These are phyloP conservation scores for Cirrhinus molitorella DNA, from an alignment of 2,797 vertebrate genomes.

Conservation along the genomic window DNA sequence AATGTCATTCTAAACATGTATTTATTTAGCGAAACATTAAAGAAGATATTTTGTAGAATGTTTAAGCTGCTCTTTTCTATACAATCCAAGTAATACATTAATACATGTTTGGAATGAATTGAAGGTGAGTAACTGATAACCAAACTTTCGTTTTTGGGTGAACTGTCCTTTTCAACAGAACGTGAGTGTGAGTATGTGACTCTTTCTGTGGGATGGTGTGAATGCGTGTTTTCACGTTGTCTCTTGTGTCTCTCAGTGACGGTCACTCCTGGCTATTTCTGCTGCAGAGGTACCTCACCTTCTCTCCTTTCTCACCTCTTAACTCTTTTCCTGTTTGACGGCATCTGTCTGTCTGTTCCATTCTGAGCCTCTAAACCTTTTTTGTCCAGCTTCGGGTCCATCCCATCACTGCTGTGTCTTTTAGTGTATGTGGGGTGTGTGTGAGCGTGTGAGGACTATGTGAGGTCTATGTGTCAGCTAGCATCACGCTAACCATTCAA, in stretches of 20 bases:
- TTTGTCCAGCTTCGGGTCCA: constrained; percentile 48
- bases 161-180: constrained; percentile 17
- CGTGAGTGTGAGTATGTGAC: constrained; percentile 44
- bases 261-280: constrained; percentile 87
- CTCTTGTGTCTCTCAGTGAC: constrained; percentile 87
- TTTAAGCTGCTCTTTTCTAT: not conserved
- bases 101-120: not conserved
- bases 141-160: constrained; percentile 4
- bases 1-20: not conserved
- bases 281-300: constrained; percentile 85
- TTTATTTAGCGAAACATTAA: not conserved
- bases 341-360: constrained; percentile 49
- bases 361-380: constrained; percentile 51
- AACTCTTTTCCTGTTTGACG: constrained; percentile 49
- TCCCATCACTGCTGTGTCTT: constrained; percentile 56
- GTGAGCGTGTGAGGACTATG: constrained; percentile 40
- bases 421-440: constrained; percentile 48
- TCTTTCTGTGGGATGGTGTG: constrained; percentile 44
- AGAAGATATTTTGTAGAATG: not conserved
- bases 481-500: constrained; percentile 71
- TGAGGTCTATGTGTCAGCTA: constrained; percentile 60
- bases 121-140: not conserved
- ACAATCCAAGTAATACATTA: not conserved
- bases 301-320: constrained; percentile 47
- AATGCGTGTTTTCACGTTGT: constrained; percentile 74